A percentile compares a stretch with the other conserved stretches of the same genome.
Conservation (phyloP, 1,140 invertebrate genomes). For the Acarapis woodi region DNA sequence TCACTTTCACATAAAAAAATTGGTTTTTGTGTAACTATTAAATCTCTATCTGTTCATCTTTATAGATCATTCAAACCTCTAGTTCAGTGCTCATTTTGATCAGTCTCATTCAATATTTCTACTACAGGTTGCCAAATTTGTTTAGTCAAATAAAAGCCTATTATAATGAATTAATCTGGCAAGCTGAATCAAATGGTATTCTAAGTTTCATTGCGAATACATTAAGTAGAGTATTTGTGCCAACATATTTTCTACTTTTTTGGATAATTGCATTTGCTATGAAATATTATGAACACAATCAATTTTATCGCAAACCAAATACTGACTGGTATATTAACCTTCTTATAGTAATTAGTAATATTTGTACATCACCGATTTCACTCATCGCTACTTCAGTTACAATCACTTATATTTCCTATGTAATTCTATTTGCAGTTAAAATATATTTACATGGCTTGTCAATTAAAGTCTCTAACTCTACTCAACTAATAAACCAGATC, state of each 20-base stretch:
- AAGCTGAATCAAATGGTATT: slow-evolving; percentile 17
- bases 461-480: slow-evolving; percentile 13
- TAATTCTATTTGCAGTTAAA: slow-evolving; percentile 20
- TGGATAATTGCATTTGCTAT: slow-evolving; percentile 20
- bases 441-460: slow-evolving; percentile 20
- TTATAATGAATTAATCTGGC: slow-evolving; percentile 13
- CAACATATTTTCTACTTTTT: slow-evolving; percentile 21
- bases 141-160: slow-evolving; percentile 18
- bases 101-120: slow-evolving; percentile 20
- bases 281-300: slow-evolving; percentile 18
- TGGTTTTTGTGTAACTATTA: too few relatives aligned
- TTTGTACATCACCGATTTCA: slow-evolving; percentile 24
- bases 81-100: slow-evolving; percentile 19
- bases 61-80: slow-evolving; percentile 21
- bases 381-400: slow-evolving; percentile 24
- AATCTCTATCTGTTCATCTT: background rate
- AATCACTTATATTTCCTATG: slow-evolving; percentile 23
- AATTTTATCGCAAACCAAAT: slow-evolving; percentile 7
- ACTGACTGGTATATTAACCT: slow-evolving; percentile 19
- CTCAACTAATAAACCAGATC: background rate
- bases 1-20: too few relatives aligned
- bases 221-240: slow-evolving; percentile 20
- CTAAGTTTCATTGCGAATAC: slow-evolving; percentile 17
- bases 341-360: slow-evolving; percentile 20
- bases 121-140: slow-evolving; percentile 20